Evolutionary conservation across 2,113 vertebrate species (phyloP).

Genomic region (Gorsachius goisagi): DNA sequence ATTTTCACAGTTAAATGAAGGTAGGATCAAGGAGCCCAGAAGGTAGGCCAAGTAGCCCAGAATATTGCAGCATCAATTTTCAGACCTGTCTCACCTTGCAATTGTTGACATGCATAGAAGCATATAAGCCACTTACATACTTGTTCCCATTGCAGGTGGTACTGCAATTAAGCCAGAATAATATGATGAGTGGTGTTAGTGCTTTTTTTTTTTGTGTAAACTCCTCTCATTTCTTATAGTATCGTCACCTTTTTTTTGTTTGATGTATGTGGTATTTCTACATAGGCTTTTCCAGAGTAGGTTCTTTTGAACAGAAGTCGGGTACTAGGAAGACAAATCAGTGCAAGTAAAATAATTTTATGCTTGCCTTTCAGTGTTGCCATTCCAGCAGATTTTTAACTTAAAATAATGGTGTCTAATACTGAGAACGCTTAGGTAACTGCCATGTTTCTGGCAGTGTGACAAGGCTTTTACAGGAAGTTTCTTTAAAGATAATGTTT

Average conservation of each 20-base stretch:
- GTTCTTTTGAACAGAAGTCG: background rate
- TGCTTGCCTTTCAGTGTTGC: background rate
- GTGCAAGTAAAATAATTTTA: background rate
- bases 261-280: background rate
- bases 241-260: background rate
- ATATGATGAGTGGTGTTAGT: background rate
- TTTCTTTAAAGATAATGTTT: background rate
- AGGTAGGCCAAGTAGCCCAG: background rate
- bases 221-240: background rate
- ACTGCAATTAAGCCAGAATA: background rate
- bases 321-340: background rate
- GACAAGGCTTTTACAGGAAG: background rate
- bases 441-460: background rate
- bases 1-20: background rate
- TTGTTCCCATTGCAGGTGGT: background rate
- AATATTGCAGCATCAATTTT: background rate
- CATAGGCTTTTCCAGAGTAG: background rate
- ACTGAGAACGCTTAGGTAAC: background rate
- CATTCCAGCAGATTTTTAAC: background rate
- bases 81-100: background rate
- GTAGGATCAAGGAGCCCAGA: background rate
- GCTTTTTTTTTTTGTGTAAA: background rate
- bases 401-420: background rate
- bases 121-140: background rate
- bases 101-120: background rate